These are phyloP conservation scores for Urocynchramus pylzowi DNA, from an alignment of 2,113 vertebrate species.

Conservation along the genomic window DNA sequence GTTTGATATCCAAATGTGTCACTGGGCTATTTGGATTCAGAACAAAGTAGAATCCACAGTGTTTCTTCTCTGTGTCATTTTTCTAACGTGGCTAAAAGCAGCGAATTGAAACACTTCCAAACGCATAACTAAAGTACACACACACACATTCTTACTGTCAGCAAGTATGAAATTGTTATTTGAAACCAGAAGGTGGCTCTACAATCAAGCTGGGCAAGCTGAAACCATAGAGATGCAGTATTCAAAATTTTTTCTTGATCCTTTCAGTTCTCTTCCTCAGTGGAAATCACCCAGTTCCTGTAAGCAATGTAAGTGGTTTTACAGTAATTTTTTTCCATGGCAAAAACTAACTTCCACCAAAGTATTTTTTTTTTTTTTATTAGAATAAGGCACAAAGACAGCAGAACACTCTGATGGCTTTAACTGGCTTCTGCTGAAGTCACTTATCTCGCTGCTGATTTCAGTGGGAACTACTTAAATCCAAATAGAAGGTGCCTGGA, in stretches of 20 bases:
- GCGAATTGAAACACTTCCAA: not conserved
- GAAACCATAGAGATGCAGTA: not conserved
- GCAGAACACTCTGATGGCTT: not conserved
- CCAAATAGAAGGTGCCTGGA: not conserved
- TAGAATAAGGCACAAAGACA: not conserved
- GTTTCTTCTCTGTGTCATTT: not conserved
- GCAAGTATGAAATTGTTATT: constrained; percentile 1
- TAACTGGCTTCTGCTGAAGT: not conserved
- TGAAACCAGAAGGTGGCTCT: constrained; percentile 63
- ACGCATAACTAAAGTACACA: not conserved
- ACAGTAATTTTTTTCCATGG: rapidly evolving
- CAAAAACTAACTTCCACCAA: not conserved
- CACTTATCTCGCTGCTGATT: not conserved
- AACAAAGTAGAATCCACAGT: not conserved
- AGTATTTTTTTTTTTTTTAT: not conserved
- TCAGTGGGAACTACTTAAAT: not conserved
- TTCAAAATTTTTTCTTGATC: not conserved
- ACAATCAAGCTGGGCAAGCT: constrained; percentile 35
- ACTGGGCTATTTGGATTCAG: not conserved
- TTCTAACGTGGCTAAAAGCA: not conserved
- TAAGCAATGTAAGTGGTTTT: not conserved
- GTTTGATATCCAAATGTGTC: not conserved
- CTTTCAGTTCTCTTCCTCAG: not conserved
- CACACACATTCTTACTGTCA: not conserved
- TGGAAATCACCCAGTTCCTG: not conserved